Evolutionary conservation across 2,797 vertebrate species (phyloP).

Genomic region (Crotalus adamanteus): DNA sequence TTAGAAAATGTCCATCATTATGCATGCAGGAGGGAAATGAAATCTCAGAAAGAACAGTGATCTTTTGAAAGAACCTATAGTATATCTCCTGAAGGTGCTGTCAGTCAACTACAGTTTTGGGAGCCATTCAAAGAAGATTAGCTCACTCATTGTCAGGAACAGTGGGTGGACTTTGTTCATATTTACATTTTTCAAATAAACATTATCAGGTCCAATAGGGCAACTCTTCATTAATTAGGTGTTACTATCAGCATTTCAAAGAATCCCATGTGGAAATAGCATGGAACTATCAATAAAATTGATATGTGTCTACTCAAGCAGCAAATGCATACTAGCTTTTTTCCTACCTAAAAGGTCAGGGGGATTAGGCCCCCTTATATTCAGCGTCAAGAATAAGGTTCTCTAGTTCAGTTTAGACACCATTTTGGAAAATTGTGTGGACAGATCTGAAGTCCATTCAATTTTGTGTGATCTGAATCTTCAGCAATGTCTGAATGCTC

Average conservation of each 20-base stretch:
- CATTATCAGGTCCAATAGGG: too few relatives aligned
- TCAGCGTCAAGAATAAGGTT: not conserved
- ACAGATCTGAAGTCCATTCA: not conserved
- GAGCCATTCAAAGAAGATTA: not conserved
- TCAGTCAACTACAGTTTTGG: not conserved
- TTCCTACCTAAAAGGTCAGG: not conserved
- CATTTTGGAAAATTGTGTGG: not conserved
- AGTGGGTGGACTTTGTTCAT: not conserved
- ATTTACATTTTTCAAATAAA: not conserved
- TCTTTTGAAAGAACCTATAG: not conserved
- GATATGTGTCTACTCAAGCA: not conserved
- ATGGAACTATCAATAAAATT: not conserved
- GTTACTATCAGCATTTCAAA: not conserved
- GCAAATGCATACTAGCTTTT: not conserved
- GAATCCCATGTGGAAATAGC: not conserved
- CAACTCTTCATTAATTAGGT: not conserved
- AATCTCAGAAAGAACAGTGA: not conserved
- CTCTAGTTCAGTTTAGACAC: not conserved
- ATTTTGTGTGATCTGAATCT: not conserved
- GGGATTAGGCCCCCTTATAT: not conserved
- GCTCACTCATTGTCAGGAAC: not conserved
- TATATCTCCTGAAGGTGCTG: not conserved
- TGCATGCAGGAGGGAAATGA: not conserved
- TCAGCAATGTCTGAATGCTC: not conserved
- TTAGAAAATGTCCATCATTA: not conserved